A percentile compares a stretch with the other conserved stretches of the same genome.
phyloP scores from a whole-genome alignment of 2,113 vertebrate genomes.

The Semicossyphus pulcher region DNA sequence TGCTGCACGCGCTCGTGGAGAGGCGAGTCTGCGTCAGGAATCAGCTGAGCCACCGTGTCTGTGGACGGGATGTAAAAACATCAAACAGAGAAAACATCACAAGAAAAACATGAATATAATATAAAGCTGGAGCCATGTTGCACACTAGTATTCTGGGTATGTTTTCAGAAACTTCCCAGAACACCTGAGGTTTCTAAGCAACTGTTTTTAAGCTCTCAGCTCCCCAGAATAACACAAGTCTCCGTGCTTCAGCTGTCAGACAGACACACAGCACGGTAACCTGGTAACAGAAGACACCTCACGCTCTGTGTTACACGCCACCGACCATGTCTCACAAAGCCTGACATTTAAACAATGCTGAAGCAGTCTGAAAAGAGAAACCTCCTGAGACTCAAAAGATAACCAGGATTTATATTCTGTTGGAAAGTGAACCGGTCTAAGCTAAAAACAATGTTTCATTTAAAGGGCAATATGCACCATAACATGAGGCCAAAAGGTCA shows the following conservation, averaged over 20 bases:
- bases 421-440: not conserved
- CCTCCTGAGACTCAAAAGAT: not conserved
- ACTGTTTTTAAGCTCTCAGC: not conserved
- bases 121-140: not conserved
- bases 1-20: conserved; percentile 91
- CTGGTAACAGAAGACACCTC: conserved; percentile 14
- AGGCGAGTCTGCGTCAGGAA: conserved; percentile 89
- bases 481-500: not conserved
- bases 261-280: conserved; percentile 18
- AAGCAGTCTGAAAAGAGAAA: not conserved
- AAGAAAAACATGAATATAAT: not conserved
- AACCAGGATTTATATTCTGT: not conserved
- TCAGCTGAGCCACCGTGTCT: conserved; percentile 92
- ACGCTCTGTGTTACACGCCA: conserved; percentile 4
- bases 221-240: conserved; percentile 21
- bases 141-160: not conserved
- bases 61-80: conserved; percentile 12
- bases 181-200: conserved; percentile 34
- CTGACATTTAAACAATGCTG: conserved; percentile 16
- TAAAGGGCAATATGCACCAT: not conserved
- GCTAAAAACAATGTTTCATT: not conserved
- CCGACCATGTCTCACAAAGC: conserved; percentile 5
- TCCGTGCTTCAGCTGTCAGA: conserved; percentile 10
- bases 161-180: not conserved
- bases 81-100: not conserved